Conservation (phyloP, 2,797 vertebrate species). For the Gymnothorax javanicus region DNA sequence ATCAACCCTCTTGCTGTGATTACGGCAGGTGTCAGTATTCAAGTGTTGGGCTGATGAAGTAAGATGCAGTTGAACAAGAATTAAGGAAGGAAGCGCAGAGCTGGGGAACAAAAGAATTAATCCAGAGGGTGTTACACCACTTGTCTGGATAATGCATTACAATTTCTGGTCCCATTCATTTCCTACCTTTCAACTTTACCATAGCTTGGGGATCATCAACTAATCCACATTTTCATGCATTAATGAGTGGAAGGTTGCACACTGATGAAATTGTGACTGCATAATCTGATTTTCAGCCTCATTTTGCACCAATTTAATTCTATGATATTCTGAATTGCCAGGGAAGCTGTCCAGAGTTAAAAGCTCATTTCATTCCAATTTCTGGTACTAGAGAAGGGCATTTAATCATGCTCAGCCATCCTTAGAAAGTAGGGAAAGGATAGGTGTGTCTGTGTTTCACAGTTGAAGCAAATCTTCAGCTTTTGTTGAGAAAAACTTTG, state of each 20-base stretch:
- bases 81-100: background rate
- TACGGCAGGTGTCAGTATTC: background rate
- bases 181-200: background rate
- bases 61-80: constrained; percentile 5
- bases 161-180: background rate
- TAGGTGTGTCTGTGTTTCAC: background rate
- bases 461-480: background rate
- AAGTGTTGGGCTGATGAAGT: background rate
- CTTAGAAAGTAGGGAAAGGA: background rate
- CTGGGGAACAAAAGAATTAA: background rate
- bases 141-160: background rate
- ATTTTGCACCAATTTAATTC: constrained; percentile 34
- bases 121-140: background rate
- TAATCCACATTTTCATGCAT: constrained; percentile 29
- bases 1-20: background rate
- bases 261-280: constrained; percentile 28
- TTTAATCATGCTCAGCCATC: constrained; percentile 6
- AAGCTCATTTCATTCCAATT: constrained; percentile 20
- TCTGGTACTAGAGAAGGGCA: background rate
- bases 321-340: constrained; percentile 22
- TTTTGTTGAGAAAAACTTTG: background rate
- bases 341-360: constrained; percentile 16
- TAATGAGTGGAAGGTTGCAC: background rate
- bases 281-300: constrained; percentile 38
- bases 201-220: constrained; percentile 15